Evolutionary conservation across 1,140 invertebrate genomes (phyloP).

Genomic region (Drosophila nigrodunni): DNA sequence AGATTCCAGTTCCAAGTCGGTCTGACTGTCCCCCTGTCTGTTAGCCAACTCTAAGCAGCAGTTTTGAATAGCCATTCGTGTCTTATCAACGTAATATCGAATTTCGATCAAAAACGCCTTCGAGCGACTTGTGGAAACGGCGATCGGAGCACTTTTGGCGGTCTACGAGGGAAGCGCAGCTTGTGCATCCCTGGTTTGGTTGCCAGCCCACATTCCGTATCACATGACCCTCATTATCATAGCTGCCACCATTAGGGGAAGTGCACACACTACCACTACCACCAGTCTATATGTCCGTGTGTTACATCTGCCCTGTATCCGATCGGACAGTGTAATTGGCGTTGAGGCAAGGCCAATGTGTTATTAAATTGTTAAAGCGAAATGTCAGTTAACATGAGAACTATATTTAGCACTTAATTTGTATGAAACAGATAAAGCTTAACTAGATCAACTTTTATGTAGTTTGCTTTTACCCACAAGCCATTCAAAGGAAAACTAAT

Average conservation of each 20-base stretch:
- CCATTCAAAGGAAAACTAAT: background rate
- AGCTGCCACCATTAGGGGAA: slow-evolving; percentile 78
- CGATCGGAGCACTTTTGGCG: slow-evolving; percentile 66
- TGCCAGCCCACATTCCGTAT: slow-evolving; percentile 59
- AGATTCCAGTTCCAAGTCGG: slow-evolving; percentile 35
- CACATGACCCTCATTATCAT: slow-evolving; percentile 80
- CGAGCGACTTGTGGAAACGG: slow-evolving; percentile 49
- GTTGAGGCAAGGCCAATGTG: slow-evolving; percentile 59
- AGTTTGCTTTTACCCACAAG: slow-evolving; percentile 5
- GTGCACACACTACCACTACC: background rate
- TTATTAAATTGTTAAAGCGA: slow-evolving; percentile 77
- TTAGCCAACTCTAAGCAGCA: background rate
- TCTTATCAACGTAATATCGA: slow-evolving; percentile 83
- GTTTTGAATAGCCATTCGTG: slow-evolving; percentile 11
- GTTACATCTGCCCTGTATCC: slow-evolving; percentile 59
- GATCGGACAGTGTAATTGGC: slow-evolving; percentile 67
- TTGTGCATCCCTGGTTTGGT: slow-evolving; percentile 11
- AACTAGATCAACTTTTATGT: slow-evolving; percentile 23
- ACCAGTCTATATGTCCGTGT: background rate
- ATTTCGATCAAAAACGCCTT: slow-evolving; percentile 82
- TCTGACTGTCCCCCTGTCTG: background rate
- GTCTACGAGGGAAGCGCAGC: slow-evolving; percentile 57
- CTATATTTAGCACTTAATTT: slow-evolving; percentile 57
- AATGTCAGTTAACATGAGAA: slow-evolving; percentile 46
- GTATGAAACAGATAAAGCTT: slow-evolving; percentile 28